These are phyloP conservation scores for Vollenhovia emeryi DNA, from an alignment of 1,140 invertebrate species.

Conservation along the genomic window DNA sequence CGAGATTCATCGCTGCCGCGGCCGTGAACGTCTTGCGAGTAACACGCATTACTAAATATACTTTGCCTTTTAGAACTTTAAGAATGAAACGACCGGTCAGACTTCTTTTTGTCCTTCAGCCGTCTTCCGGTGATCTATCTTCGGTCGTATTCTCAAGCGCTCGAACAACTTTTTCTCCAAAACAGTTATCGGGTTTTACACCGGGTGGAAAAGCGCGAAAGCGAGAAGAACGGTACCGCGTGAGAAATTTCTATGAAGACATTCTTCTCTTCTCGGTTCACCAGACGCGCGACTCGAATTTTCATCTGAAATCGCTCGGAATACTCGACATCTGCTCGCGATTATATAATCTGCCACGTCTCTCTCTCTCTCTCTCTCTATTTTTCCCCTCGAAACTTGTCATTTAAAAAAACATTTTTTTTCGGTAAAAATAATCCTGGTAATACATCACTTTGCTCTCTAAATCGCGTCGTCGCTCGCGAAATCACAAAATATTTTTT, in stretches of 20 bases:
- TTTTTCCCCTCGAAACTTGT: neutral
- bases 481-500: constrained; percentile 28
- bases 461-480: neutral
- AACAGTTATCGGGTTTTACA: constrained; percentile 53
- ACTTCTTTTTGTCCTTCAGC: constrained; percentile 24
- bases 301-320: constrained; percentile 35
- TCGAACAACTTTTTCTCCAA: constrained; percentile 54
- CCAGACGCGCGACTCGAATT: constrained; percentile 14
- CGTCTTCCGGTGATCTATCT: constrained; percentile 55
- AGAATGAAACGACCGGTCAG: neutral
- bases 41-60: neutral
- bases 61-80: neutral
- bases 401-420: neutral
- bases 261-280: constrained; percentile 43
- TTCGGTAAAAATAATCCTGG: neutral
- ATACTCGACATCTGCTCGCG: constrained; percentile 37
- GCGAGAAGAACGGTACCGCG: neutral
- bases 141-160: constrained; percentile 54
- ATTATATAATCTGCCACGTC: constrained; percentile 40
- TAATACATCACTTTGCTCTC: neutral
- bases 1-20: neutral
- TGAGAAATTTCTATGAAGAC: constrained; percentile 51
- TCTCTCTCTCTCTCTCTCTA: neutral
- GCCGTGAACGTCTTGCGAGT: neutral
- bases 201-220: neutral